Percentiles rank a stretch among this genome's conserved stretches.
These are phyloP conservation scores for Equus quagga DNA, from an alignment of 2,113 vertebrate species.

Conservation along the genomic window DNA sequence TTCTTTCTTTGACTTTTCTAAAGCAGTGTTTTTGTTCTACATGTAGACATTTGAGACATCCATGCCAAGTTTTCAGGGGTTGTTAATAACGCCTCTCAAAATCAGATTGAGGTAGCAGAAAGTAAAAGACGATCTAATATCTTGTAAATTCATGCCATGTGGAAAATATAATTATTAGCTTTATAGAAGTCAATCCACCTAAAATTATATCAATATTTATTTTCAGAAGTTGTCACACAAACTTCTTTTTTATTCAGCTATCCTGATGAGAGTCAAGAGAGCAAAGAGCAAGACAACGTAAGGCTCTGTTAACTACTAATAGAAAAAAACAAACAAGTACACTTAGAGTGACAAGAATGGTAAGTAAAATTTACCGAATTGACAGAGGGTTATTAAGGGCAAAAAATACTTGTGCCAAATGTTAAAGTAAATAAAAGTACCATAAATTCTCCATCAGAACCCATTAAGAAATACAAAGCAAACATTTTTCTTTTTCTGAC, in stretches of 20 bases:
- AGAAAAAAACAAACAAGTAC: neutral
- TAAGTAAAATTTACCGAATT: neutral
- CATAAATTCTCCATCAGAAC: neutral
- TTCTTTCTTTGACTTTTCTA: neutral
- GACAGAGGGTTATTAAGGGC: constrained; percentile 2
- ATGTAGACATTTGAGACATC: neutral
- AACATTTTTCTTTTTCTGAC: neutral
- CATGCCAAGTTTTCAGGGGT: neutral
- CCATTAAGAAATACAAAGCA: neutral
- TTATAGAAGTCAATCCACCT: neutral
- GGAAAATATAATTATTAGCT: neutral
- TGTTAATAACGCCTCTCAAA: neutral
- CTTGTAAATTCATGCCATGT: neutral
- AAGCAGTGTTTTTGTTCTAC: neutral
- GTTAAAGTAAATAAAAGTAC: constrained; percentile 41
- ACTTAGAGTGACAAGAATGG: neutral
- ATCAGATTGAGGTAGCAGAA: neutral
- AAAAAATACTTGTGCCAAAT: neutral
- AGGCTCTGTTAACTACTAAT: neutral
- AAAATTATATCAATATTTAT: constrained; percentile 10
- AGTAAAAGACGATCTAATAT: neutral
- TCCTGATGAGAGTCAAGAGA: neutral
- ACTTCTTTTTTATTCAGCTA: neutral
- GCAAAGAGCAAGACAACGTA: neutral
- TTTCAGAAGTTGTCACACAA: constrained; percentile 40